Percentiles rank a stretch among this genome's conserved stretches.
Conservation (phyloP, 2,888 invertebrate species). For the Dryocosmus kuriphilus region DNA sequence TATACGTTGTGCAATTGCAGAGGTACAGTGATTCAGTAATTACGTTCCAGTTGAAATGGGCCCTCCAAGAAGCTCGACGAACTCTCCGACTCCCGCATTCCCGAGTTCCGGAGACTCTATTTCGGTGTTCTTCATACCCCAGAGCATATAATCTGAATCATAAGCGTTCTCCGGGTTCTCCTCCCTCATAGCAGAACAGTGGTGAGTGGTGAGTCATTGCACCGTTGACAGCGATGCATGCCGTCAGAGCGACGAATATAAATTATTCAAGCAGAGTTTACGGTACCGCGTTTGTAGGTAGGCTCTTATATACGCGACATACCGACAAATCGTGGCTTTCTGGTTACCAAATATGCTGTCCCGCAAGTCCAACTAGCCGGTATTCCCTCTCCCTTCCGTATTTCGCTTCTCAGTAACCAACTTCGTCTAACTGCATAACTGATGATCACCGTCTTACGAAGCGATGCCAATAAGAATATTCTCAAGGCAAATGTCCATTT, state of each 20-base stretch:
- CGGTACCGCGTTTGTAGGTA: conserved; percentile 14
- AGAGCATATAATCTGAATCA: conserved; percentile 60
- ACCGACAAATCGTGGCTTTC: conserved; percentile 33
- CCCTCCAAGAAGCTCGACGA: background rate
- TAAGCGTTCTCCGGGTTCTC: conserved; percentile 51
- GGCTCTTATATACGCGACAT: background rate
- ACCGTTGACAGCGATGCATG: conserved; percentile 62
- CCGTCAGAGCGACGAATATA: conserved; percentile 42
- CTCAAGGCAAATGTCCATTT: background rate
- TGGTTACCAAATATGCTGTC: conserved; percentile 5
- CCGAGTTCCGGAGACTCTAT: conserved; percentile 52
- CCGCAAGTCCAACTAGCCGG: no score
- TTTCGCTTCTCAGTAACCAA: background rate
- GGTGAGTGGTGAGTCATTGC: conserved; percentile 64
- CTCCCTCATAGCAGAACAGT: conserved; percentile 17
- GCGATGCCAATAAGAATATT: background rate
- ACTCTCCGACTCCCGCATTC: conserved; percentile 44
- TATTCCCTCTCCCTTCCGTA: background rate
- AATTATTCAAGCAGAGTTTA: conserved; percentile 39
- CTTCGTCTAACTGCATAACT: background rate
- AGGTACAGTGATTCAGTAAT: background rate
- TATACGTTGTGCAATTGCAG: background rate
- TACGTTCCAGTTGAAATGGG: conserved; percentile 23
- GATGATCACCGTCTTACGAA: background rate
- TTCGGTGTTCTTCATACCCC: conserved; percentile 46